These are phyloP conservation scores for Grantiella picta DNA, from an alignment of 2,113 vertebrate species.

Conservation along the genomic window DNA sequence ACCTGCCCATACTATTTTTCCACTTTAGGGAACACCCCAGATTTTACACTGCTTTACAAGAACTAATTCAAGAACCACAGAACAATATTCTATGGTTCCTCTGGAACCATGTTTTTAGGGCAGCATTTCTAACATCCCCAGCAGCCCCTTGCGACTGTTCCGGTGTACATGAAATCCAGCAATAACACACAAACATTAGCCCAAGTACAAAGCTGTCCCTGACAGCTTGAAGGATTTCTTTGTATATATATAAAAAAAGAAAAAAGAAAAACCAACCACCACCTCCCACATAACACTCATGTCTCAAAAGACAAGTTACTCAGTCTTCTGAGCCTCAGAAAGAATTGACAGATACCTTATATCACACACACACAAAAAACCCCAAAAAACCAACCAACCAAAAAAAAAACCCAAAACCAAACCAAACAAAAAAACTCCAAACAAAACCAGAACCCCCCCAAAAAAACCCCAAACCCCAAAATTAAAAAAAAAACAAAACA, in stretches of 20 bases:
- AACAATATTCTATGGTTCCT: background rate
- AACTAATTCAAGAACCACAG: background rate
- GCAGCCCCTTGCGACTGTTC: background rate
- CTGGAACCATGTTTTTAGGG: background rate
- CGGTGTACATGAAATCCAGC: accelerated
- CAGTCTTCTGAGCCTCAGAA: background rate
- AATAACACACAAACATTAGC: background rate
- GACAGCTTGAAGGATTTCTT: background rate
- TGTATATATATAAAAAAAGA: background rate
- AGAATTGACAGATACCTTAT: background rate
- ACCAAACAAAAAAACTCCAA: too few species aligned
- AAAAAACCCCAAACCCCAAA: too few species aligned
- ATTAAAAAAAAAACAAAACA: background rate
- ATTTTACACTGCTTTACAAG: background rate
- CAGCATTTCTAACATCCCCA: background rate
- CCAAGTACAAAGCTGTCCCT: background rate
- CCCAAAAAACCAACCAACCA: background rate
- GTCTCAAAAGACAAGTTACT: background rate
- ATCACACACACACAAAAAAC: background rate
- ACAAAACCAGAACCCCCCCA: too few species aligned
- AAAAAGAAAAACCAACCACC: background rate
- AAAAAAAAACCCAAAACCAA: background rate
- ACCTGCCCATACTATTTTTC: background rate
- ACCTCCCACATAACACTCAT: background rate
- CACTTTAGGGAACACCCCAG: accelerated